Evolutionary conservation across 2,797 vertebrate species (phyloP).

Genomic region (Falco cherrug): DNA sequence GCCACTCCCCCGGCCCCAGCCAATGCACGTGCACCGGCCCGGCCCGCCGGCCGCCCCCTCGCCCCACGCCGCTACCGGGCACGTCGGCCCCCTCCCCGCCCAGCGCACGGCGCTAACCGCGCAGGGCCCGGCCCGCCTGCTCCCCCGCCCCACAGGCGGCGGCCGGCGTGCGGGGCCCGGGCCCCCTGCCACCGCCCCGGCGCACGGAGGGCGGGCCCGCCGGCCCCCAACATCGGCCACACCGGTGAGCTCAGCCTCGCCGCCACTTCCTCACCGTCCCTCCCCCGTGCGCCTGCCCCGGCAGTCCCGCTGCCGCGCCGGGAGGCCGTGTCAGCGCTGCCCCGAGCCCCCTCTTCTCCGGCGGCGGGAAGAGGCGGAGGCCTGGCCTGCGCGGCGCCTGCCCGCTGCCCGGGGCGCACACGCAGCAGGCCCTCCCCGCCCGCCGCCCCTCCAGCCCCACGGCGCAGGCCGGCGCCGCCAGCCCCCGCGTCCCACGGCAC

Average conservation of each 20-base stretch:
- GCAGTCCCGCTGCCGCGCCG: background rate
- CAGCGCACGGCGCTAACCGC: background rate
- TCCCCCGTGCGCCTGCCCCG: background rate
- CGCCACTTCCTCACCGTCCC: background rate
- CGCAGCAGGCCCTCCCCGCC: background rate
- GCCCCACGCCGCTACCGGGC: background rate
- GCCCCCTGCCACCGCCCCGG: background rate
- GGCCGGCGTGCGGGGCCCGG: background rate
- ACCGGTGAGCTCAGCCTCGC: background rate
- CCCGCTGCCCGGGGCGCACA: background rate
- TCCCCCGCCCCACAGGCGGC: background rate
- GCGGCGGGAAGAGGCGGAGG: background rate
- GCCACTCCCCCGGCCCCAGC: background rate
- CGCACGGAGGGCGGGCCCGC: background rate
- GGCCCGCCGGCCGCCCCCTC: background rate
- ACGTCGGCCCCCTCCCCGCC: no score
- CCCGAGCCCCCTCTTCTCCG: background rate
- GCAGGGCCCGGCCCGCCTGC: background rate
- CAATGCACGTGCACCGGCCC: background rate
- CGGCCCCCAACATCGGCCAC: background rate
- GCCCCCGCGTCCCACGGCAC: background rate
- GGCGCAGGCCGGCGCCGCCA: background rate
- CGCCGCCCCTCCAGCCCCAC: no score
- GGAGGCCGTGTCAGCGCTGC: background rate
- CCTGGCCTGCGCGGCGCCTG: background rate